Evolutionary conservation across 2,888 invertebrate species (phyloP).

Genomic region (Nemoura dubitans): DNA sequence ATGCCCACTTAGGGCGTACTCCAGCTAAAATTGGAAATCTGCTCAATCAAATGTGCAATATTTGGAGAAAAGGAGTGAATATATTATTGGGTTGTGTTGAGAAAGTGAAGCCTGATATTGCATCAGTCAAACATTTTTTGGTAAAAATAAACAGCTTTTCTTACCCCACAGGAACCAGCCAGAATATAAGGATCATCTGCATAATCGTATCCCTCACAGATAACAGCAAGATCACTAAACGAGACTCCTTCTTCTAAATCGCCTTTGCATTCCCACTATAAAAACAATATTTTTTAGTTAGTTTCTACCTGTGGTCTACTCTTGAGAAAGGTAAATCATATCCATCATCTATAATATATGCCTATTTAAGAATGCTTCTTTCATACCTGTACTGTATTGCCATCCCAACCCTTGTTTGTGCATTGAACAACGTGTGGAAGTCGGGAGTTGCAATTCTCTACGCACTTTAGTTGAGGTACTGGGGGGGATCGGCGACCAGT

Average conservation of each 20-base stretch:
- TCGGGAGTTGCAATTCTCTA: conserved; percentile 20
- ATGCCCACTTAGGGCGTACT: neutral
- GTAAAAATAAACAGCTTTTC: neutral
- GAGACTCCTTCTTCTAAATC: conserved; percentile 9
- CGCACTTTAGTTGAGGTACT: conserved; percentile 21
- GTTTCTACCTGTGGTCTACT: too few species aligned
- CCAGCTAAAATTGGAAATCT: conserved; percentile 10
- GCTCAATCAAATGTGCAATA: neutral
- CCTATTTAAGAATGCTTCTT: neutral
- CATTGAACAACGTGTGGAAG: conserved; percentile 28
- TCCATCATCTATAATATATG: too few species aligned
- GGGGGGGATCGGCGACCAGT: conserved; percentile 22
- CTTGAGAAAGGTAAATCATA: too few species aligned
- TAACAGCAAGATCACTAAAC: conserved; percentile 28
- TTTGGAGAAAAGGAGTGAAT: neutral
- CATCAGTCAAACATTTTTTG: too few species aligned
- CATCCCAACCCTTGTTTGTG: conserved; percentile 31
- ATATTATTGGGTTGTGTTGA: neutral
- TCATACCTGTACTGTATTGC: conserved; percentile 24
- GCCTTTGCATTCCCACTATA: conserved; percentile 35
- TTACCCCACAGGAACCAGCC: conserved; percentile 32
- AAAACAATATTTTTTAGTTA: neutral
- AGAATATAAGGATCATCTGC: conserved; percentile 31
- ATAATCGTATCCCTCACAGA: conserved; percentile 37
- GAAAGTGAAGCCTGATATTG: too few species aligned